Conservation (phyloP, 2,113 vertebrate genomes). For the Cynoglossus semilaevis region DNA sequence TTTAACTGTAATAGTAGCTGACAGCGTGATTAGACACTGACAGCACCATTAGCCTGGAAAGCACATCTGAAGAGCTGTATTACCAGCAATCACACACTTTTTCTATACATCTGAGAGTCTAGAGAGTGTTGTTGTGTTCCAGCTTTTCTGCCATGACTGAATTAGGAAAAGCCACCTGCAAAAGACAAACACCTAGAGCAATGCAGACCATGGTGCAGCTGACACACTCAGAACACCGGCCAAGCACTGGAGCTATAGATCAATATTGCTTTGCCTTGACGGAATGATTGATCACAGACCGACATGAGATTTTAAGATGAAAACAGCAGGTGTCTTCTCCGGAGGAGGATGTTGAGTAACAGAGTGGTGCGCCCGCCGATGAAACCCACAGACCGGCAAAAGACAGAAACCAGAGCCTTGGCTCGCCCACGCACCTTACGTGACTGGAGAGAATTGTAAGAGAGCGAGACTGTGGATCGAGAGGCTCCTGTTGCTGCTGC, state of each 20-base stretch:
- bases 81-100: constrained; percentile 18
- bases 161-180: constrained; percentile 32
- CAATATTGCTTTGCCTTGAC: constrained; percentile 66
- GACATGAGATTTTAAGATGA: constrained; percentile 65
- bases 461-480: constrained; percentile 50
- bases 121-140: background rate
- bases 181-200: constrained; percentile 23
- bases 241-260: constrained; percentile 44
- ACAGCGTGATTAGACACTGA: constrained; percentile 76
- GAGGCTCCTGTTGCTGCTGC: too few species aligned
- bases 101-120: constrained; percentile 1
- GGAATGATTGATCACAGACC: constrained; percentile 67
- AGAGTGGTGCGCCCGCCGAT: constrained; percentile 59
- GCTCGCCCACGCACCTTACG: constrained; percentile 67
- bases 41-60: constrained; percentile 65
- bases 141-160: constrained; percentile 13
- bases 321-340: constrained; percentile 69
- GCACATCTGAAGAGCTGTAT: constrained; percentile 30
- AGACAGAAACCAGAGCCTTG: constrained; percentile 59
- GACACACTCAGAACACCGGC: constrained; percentile 28
- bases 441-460: constrained; percentile 56
- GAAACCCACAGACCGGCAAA: constrained; percentile 63
- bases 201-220: constrained; percentile 28
- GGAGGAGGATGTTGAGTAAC: constrained; percentile 69
- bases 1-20: constrained; percentile 69